Evolutionary conservation across 2,888 invertebrate species (phyloP).

Genomic region (Galeopsomyia nigrocyanea): DNA sequence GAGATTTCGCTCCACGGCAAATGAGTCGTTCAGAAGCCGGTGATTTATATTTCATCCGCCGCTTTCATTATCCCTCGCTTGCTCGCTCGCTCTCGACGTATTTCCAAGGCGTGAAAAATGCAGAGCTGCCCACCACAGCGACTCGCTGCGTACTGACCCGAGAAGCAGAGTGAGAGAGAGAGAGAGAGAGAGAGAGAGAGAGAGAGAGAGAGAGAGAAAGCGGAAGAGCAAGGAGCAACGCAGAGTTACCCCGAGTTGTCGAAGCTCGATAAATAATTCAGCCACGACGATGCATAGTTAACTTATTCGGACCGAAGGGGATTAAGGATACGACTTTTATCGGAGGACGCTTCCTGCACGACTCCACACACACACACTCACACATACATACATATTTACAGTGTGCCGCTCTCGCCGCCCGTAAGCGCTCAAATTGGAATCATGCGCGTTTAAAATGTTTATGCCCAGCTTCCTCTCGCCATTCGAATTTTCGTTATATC

Average conservation of each 20-base stretch:
- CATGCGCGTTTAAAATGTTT: slow-evolving; percentile 30
- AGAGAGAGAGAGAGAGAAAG: background rate
- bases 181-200: too few relatives aligned
- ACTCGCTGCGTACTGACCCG: background rate
- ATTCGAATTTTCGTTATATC: too few relatives aligned
- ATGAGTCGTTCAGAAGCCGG: slow-evolving; percentile 38
- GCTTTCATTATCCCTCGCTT: slow-evolving; percentile 38
- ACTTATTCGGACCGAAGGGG: slow-evolving; percentile 45
- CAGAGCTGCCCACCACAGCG: slow-evolving; percentile 22
- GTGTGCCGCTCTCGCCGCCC: background rate
- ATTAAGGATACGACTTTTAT: slow-evolving; percentile 50
- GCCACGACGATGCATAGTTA: slow-evolving; percentile 51
- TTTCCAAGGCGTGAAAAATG: slow-evolving; percentile 44
- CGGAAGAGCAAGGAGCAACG: too few relatives aligned
- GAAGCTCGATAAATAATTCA: slow-evolving; percentile 51
- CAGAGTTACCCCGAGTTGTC: background rate
- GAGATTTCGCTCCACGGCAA: slow-evolving; percentile 35
- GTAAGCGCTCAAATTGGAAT: slow-evolving; percentile 5
- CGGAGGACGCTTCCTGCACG: slow-evolving; percentile 18
- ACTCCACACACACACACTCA: background rate
- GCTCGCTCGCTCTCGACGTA: background rate
- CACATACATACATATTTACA: background rate
- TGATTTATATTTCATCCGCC: slow-evolving; percentile 48
- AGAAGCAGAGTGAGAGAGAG: background rate
- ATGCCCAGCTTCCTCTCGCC: slow-evolving; percentile 4